Conservation (phyloP, 2,113 vertebrate genomes). For the Oenanthe oenanthe region DNA sequence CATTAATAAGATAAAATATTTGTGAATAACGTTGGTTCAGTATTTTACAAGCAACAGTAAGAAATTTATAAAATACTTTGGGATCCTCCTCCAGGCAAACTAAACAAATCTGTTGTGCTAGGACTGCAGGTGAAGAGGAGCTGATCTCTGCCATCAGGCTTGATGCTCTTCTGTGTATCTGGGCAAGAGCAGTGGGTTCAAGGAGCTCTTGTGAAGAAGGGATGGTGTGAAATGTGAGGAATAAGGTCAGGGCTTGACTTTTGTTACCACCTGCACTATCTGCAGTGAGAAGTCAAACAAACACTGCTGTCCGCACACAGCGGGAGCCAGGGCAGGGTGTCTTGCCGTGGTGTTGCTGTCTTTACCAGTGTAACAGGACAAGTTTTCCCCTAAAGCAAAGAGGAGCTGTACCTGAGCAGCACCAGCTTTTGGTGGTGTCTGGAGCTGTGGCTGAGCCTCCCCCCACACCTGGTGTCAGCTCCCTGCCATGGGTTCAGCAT, state of each 20-base stretch:
- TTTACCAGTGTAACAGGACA: background rate
- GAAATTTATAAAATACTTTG: background rate
- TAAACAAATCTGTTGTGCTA: background rate
- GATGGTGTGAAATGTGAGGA: background rate
- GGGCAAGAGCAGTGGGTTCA: background rate
- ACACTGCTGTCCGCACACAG: rapidly evolving
- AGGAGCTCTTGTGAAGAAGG: background rate
- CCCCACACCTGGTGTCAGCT: background rate
- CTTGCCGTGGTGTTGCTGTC: background rate
- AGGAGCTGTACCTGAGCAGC: rapidly evolving
- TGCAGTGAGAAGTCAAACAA: background rate
- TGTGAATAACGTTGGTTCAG: background rate
- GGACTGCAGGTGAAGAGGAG: background rate
- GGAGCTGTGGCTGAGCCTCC: rapidly evolving
- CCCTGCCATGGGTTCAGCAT: background rate
- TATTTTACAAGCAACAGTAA: background rate
- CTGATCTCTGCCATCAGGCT: background rate
- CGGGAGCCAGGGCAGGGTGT: background rate
- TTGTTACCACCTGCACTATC: background rate
- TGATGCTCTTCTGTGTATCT: background rate
- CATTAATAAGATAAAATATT: background rate
- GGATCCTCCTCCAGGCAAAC: background rate
- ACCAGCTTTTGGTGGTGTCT: rapidly evolving
- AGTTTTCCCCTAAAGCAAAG: background rate
- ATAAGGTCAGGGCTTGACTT: background rate